These are phyloP conservation scores for Drosophila navojoa DNA, from an alignment of 1,140 invertebrate genomes.

Conservation along the genomic window DNA sequence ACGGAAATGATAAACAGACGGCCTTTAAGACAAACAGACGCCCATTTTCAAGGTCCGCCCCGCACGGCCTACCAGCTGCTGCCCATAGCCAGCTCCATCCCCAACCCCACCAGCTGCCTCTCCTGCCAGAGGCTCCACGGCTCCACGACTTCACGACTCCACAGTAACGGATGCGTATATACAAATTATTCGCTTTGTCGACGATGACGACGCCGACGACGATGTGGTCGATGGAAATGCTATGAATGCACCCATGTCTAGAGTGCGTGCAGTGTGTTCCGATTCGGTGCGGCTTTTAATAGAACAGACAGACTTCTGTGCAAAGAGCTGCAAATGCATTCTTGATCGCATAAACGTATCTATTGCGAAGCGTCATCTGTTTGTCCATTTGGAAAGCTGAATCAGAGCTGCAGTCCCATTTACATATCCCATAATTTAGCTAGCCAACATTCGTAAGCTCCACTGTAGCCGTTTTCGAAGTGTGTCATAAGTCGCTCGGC, in stretches of 20 bases:
- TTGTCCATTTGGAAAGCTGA: background rate
- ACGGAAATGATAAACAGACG: slow-evolving; percentile 69
- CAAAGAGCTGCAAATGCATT: background rate
- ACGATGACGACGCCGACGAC: slow-evolving; percentile 30
- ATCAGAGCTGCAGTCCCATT: background rate
- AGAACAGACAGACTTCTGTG: slow-evolving; percentile 5
- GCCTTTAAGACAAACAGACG: slow-evolving; percentile 44
- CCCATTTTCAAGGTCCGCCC: slow-evolving; percentile 53
- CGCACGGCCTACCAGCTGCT: background rate
- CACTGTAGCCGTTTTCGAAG: background rate
- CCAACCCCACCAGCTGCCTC: slow-evolving; percentile 16
- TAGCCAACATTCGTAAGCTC: background rate
- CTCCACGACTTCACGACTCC: slow-evolving; percentile 19
- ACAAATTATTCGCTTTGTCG: slow-evolving; percentile 67
- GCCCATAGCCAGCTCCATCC: slow-evolving; percentile 1
- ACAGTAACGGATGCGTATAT: slow-evolving; percentile 67
- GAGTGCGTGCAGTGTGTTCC: background rate
- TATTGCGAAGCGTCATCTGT: too few relatives aligned
- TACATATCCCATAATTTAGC: too few relatives aligned
- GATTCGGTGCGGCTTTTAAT: background rate
- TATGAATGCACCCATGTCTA: too few relatives aligned
- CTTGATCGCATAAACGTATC: background rate
- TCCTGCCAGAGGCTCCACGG: background rate
- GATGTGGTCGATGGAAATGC: slow-evolving; percentile 9
- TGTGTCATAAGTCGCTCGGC: slow-evolving; percentile 1